Conservation (phyloP, 35 echinoderm and acorn worm species). For the Acanthaster planci region DNA sequence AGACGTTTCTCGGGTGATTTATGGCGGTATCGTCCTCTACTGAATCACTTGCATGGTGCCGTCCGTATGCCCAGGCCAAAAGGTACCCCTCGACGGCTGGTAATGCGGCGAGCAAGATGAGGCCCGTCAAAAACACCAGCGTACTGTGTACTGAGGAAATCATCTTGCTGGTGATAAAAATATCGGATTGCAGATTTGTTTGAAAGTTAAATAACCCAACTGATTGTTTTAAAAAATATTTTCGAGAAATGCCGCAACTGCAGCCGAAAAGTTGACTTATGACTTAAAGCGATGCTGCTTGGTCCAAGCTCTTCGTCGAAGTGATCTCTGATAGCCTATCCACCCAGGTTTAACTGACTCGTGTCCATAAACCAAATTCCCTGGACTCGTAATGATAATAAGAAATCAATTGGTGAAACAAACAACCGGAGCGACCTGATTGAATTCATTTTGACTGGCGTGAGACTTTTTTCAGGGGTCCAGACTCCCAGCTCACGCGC, state of each 20-base stretch:
- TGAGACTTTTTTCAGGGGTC: neutral
- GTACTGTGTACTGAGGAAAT: neutral
- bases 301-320: neutral
- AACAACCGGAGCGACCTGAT: conserved; percentile 2
- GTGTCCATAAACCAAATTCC: neutral
- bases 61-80: conserved; percentile 4
- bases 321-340: neutral
- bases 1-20: conserved; percentile 28
- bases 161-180: neutral
- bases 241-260: no score
- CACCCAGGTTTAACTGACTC: neutral
- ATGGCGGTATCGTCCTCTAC: neutral
- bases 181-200: neutral
- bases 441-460: conserved; percentile 29
- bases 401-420: conserved; percentile 26
- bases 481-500: neutral
- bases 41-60: neutral
- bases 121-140: neutral
- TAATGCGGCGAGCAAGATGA: neutral
- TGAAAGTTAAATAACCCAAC: neutral
- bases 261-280: no score
- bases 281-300: neutral
- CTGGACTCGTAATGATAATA: conserved; percentile 7
- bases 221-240: neutral
- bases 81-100: conserved; percentile 22